Base-by-base conservation (phyloP, 2,888 invertebrate species). In the Lepas anatifera region DNA sequence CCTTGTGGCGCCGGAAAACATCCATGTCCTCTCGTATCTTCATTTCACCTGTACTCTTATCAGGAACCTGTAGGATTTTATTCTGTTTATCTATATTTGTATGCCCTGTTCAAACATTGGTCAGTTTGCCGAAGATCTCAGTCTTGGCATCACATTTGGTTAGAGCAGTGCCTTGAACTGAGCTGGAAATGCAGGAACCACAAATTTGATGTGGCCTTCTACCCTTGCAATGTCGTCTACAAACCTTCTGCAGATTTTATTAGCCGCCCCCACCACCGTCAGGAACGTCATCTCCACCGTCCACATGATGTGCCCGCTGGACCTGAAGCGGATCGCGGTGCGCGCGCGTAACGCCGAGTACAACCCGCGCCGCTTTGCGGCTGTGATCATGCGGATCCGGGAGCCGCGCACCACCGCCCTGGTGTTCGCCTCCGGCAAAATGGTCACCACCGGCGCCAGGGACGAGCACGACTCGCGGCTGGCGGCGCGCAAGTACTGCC, bases 261-360 rank as follows among this genome's bases (percentile, higher is more conserved):
- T 10, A 41, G 16, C 10, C 11, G 16, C 10, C 41, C 8, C 48
- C 2, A n/a, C 8, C n/a, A 8, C 69, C 72, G 84, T 71, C 81
- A 95, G 95, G 79, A 99, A 98, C 78, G 98, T 99, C 77, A 98
- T 99, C 0, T 95, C 97, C 66, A 99, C 98, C 8, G 97, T 99
- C 0, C 98, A 96, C 80, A 82, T 99, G 69, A 92, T 89, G 76
- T 96, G 96, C 80, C 94, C 92, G 81, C 82, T 98, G 75, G 97
- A 99, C 78, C 83, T 99, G 72, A 97, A 98, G 78, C 94, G 92
- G 81, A 99, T 98, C 76, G 97, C 98, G 0, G 82, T 98, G 3
- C 96, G 96, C 79, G 97, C 98, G 0, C 87, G 98, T 79, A 99
- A 99, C 83, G 98, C 98, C 2, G 98, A 99, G 81, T 99, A 98